These are phyloP conservation scores for Dryas iulia DNA, from an alignment of 1,140 invertebrate genomes.

Conservation along the genomic window DNA sequence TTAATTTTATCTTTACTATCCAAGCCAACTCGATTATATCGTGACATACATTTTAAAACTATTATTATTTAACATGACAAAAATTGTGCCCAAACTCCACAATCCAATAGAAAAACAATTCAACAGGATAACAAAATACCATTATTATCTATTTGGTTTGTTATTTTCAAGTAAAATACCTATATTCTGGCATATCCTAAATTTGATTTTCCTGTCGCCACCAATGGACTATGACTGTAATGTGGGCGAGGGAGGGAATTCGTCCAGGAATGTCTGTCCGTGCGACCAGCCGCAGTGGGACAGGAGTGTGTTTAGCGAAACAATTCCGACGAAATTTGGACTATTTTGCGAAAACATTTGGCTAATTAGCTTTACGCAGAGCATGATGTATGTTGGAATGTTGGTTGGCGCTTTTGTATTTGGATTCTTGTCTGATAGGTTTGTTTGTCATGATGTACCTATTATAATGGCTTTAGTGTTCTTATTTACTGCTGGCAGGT, in stretches of 20 bases:
- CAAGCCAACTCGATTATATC: neutral
- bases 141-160: slow-evolving; percentile 49
- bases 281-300: slow-evolving; percentile 53
- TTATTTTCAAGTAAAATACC: slow-evolving; percentile 51
- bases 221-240: slow-evolving; percentile 52
- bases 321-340: slow-evolving; percentile 56
- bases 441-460: slow-evolving; percentile 6
- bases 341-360: slow-evolving; percentile 49
- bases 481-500: too few species aligned
- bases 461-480: slow-evolving; percentile 3
- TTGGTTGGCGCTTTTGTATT: slow-evolving; percentile 53
- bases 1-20: neutral
- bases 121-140: slow-evolving; percentile 44
- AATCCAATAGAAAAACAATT: slow-evolving; percentile 64
- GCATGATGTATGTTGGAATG: slow-evolving; percentile 50
- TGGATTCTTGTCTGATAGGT: slow-evolving; percentile 60
- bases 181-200: slow-evolving; percentile 57
- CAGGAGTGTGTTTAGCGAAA: slow-evolving; percentile 50
- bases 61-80: slow-evolving; percentile 34
- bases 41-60: neutral
- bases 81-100: slow-evolving; percentile 31
- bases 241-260: slow-evolving; percentile 18
- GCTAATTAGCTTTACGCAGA: slow-evolving; percentile 56
- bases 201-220: slow-evolving; percentile 54
- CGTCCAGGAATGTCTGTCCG: slow-evolving; percentile 48